Base-by-base conservation (phyloP, 37 sponge, comb jelly and placozoan species). In the Ianthella basta region DNA sequence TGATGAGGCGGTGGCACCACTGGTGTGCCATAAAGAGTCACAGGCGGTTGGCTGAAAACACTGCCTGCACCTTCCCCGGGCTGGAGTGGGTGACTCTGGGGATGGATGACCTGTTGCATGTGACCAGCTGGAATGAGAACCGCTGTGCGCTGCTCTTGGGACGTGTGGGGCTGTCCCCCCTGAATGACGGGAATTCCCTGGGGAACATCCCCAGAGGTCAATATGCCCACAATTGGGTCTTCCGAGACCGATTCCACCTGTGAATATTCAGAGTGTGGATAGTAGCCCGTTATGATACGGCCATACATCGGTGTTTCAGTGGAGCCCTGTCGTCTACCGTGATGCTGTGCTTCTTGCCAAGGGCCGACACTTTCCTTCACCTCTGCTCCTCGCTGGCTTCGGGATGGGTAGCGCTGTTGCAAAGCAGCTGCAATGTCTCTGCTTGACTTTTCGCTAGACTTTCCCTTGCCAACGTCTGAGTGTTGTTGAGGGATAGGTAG, bases 351-450 rank as follows among this genome's bases (percentile, higher is more conserved):
- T 44, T 40, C 38, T 12, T 70, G 72, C 78, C 78, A 75, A 1
- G 78, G 12, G 1, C 53, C 55, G n/a, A 44, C 23, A 75, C 40
- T 38, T 20, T 40, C 37, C 64, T 61, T 27, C 64, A 4, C 64
- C 4, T 27, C 64, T 6, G 27, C 64, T 5, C 64, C 64, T 44
- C 78, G 37, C 24, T 75, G 78, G 44, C 38, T 36, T 23, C 78
- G 33, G 78, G 78, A 75, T 40, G 78, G 78, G 54, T 75, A 75
- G 20, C 54, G 44, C 78, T 75, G 78, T 24, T 75, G 78, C 15
- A 75, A 24, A 20, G 78, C 78, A 15, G 44, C 54, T 41, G 78
- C 78, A n/a, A 75, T 75, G 23, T 75, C 78, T 23, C 25, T 6
- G n/a, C 50, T 40, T 38, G 78, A 53, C 54, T 75, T 75, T 20